These are phyloP conservation scores for Ictalurus punctatus DNA, from an alignment of 2,113 vertebrate species.

Conservation along the genomic window DNA sequence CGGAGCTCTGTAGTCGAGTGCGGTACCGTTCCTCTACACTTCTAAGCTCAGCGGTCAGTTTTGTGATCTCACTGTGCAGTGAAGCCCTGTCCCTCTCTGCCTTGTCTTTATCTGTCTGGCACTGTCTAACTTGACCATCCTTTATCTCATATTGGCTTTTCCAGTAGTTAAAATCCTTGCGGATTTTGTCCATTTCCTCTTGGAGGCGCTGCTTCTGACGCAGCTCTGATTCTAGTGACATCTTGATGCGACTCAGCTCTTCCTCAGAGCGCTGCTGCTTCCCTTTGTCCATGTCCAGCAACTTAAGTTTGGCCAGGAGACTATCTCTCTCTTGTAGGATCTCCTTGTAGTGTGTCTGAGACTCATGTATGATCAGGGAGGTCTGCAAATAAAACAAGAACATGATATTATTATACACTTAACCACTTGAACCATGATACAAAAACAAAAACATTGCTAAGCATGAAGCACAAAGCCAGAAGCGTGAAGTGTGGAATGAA, in stretches of 20 bases:
- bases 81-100: conserved; percentile 80
- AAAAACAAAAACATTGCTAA: neutral
- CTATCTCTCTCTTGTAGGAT: conserved; percentile 85
- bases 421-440: neutral
- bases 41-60: conserved; percentile 83
- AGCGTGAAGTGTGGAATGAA: neutral
- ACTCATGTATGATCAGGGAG: conserved; percentile 82
- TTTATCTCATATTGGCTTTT: conserved; percentile 88
- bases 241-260: conserved; percentile 84
- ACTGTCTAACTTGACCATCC: conserved; percentile 81
- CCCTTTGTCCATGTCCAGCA: conserved; percentile 88
- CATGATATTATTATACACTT: neutral
- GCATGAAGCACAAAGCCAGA: conserved; percentile 20
- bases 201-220: conserved; percentile 86
- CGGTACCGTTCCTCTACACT: conserved; percentile 84
- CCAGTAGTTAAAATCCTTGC: conserved; percentile 87
- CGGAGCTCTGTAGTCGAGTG: conserved; percentile 75
- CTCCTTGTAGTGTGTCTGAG: conserved; percentile 83
- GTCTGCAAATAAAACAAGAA: conserved; percentile 76
- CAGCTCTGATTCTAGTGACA: conserved; percentile 84
- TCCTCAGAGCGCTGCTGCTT: conserved; percentile 83
- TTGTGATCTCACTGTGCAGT: conserved; percentile 83
- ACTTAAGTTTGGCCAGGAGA: conserved; percentile 85
- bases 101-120: conserved; percentile 81
- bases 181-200: conserved; percentile 84